Percentiles rank a stretch among this genome's conserved stretches.
Conservation (phyloP, 2,113 vertebrate genomes). For the Pandion haliaetus region DNA sequence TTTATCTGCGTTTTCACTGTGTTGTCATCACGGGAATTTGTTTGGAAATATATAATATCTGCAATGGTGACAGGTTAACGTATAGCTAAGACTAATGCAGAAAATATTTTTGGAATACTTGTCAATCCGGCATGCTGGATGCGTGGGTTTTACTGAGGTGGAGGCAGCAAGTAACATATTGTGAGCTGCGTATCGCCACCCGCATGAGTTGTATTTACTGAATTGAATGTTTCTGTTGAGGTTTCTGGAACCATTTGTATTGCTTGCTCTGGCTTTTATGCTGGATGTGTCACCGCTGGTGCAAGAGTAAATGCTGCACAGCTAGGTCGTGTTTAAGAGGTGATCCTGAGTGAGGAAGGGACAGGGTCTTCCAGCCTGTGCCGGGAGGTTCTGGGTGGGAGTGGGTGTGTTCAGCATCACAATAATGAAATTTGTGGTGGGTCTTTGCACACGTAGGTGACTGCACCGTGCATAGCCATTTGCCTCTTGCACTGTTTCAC, state of each 20-base stretch:
- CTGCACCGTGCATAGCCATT: accelerated
- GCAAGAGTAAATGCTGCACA: not conserved
- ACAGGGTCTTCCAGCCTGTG: not conserved
- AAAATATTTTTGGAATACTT: slow-evolving; percentile 37
- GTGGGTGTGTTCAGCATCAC: not conserved
- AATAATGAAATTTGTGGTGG: not conserved
- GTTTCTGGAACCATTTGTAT: not conserved
- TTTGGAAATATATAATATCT: not conserved
- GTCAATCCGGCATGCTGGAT: not conserved
- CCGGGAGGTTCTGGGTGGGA: not conserved
- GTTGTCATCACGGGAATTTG: not conserved
- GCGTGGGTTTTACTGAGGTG: slow-evolving; percentile 3
- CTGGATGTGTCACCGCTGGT: not conserved
- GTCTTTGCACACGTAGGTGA: accelerated
- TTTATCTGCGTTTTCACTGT: not conserved
- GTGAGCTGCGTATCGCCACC: not conserved
- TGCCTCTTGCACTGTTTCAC: not conserved
- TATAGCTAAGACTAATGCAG: slow-evolving; percentile 1
- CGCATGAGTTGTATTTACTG: not conserved
- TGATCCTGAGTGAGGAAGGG: not conserved
- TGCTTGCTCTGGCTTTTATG: not conserved
- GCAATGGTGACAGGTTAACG: not conserved
- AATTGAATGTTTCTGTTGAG: not conserved
- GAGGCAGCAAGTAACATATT: not conserved
- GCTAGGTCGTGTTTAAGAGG: not conserved